These are phyloP conservation scores for Eumerus sabulonum DNA, from an alignment of 2,888 invertebrate genomes.

Conservation along the genomic window DNA sequence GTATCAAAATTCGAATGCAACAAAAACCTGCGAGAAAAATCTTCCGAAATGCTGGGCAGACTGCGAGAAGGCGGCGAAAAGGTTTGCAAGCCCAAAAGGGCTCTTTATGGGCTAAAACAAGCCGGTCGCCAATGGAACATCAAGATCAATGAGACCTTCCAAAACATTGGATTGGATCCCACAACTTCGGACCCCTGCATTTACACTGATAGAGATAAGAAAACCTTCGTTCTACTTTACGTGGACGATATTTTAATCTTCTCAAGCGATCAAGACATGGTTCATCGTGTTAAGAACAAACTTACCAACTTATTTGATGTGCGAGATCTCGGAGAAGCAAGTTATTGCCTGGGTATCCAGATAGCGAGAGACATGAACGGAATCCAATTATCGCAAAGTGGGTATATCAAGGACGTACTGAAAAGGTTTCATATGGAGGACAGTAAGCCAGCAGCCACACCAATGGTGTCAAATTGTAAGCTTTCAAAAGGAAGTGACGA, in stretches of 20 bases:
- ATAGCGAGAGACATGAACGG: constrained; percentile 22
- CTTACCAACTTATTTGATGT: constrained; percentile 39
- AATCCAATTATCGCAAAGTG: constrained; percentile 51
- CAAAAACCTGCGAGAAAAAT: constrained; percentile 8
- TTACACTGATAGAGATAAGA: too few species aligned
- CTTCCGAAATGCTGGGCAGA: constrained; percentile 17
- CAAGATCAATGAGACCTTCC: constrained; percentile 63
- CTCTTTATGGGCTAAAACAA: constrained; percentile 67
- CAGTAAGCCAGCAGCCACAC: constrained; percentile 57
- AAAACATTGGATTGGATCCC: constrained; percentile 53
- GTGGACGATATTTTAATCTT: constrained; percentile 24
- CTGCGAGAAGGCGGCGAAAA: constrained; percentile 30
- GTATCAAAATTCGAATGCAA: constrained; percentile 16
- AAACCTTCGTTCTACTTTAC: too few species aligned
- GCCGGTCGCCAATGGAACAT: too few species aligned
- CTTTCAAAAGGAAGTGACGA: constrained; percentile 12
- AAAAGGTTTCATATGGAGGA: constrained; percentile 60
- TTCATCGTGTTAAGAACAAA: not conserved
- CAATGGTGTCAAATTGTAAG: constrained; percentile 33
- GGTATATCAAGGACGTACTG: constrained; percentile 62
- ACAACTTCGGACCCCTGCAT: constrained; percentile 23
- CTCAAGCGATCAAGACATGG: constrained; percentile 5
- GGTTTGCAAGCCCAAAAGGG: constrained; percentile 63
- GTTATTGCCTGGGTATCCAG: constrained; percentile 54
- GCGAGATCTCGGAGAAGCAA: constrained; percentile 50